A percentile compares a stretch with the other conserved stretches of the same genome.
Conservation (phyloP, 2,797 vertebrate species). For the Sebastes reedi region DNA sequence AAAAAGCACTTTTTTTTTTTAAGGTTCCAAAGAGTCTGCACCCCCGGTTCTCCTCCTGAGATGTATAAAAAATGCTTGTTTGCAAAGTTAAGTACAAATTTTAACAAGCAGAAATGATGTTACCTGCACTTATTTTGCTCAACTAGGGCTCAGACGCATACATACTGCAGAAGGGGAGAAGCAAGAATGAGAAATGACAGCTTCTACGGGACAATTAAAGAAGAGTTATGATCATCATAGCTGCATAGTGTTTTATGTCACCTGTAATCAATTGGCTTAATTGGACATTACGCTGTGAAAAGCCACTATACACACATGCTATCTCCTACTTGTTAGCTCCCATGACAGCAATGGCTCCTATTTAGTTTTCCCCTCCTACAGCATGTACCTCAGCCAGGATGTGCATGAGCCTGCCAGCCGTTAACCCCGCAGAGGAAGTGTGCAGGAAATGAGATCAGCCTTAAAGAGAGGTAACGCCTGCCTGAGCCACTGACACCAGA, state of each 20-base stretch:
- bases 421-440: constrained; percentile 80
- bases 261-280: constrained; percentile 26
- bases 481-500: constrained; percentile 74
- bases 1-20: not conserved
- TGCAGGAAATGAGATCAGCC: constrained; percentile 81
- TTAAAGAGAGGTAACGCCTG: constrained; percentile 73
- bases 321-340: constrained; percentile 38
- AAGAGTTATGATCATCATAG: constrained; percentile 22
- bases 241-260: constrained; percentile 2
- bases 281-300: constrained; percentile 29
- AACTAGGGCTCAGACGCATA: not conserved
- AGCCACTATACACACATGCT: constrained; percentile 18
- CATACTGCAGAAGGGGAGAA: not conserved
- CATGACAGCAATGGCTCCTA: constrained; percentile 46
- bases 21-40: not conserved
- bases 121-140: not conserved
- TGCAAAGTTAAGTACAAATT: not conserved
- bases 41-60: not conserved
- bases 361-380: constrained; percentile 42
- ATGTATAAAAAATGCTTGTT: not conserved
- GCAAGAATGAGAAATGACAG: not conserved
- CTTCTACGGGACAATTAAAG: constrained; percentile 14
- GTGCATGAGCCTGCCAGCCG: constrained; percentile 65
- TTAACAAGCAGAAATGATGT: not conserved
- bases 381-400: constrained; percentile 58